Conservation (phyloP, 2,113 vertebrate genomes). For the Corvus cornix region DNA sequence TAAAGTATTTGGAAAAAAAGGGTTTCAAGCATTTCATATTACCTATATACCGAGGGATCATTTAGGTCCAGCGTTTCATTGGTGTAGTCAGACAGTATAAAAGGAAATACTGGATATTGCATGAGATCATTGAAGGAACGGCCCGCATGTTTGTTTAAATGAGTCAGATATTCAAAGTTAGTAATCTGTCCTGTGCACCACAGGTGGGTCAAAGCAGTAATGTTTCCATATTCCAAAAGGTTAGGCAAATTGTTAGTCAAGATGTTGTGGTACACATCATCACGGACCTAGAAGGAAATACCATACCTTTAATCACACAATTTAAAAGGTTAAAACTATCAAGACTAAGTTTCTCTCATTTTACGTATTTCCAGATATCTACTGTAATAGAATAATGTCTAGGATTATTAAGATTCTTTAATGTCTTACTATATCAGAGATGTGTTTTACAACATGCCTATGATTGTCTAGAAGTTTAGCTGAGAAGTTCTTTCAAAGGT, state of each 20-base stretch:
- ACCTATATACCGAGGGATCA: conserved; percentile 89
- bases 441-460: not conserved
- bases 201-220: conserved; percentile 92
- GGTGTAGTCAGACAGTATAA: conserved; percentile 91
- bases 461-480: not conserved
- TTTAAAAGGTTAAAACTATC: not conserved
- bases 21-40: not conserved
- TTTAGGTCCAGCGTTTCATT: conserved; percentile 91
- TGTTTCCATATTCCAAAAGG: conserved; percentile 96
- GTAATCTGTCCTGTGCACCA: conserved; percentile 97
- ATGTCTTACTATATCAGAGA: not conserved
- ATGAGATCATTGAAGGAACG: conserved; percentile 99
- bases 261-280: conserved; percentile 96
- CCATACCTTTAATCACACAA: not conserved
- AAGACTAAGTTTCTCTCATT: not conserved
- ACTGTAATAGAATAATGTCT: not conserved
- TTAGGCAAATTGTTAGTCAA: conserved; percentile 94
- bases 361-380: not conserved
- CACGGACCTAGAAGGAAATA: conserved; percentile 82
- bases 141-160: conserved; percentile 96
- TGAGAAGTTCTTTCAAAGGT: not conserved
- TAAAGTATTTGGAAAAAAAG: not conserved
- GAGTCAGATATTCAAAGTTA: conserved; percentile 98
- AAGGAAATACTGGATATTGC: conserved; percentile 99
- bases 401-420: not conserved